Evolutionary conservation across 2,113 vertebrate species (phyloP), one percentile per base, ranked within the genome.

Genomic region (Zosterops pallidus): DNA sequence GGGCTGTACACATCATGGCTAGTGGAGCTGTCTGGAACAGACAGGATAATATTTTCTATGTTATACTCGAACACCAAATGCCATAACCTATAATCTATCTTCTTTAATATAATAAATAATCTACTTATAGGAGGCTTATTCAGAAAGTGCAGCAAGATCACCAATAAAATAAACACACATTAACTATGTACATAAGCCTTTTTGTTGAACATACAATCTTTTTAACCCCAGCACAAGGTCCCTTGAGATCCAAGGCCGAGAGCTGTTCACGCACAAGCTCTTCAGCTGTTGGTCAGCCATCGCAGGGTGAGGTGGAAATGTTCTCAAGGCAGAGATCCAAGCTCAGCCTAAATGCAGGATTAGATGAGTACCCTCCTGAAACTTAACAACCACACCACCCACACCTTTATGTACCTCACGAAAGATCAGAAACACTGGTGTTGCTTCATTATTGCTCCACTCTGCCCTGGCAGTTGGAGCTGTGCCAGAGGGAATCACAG

Each of bases 41-140:
- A 80, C 83, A 89, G 35, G 55, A 74, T 53, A 79, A 8, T 82
- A 81, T 83, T 95, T 84, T 69, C 80, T 83, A 71, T 49, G 76
- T 86, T 93, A 59, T 39, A 68, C 47, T 90, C 75, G 55, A 94
- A 93, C 69, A 93, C 0, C 2, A 86, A 44, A 67, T 93, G 79
- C 72, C 53, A 64, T 77, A 80, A 76, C 74, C 65, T 93, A 41
- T 75, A 69, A 78, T 10, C 50, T 56, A 74, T 93, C 50, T 94
- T 84, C 44, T 88, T 79, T 78, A 90, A 89, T 92, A 95, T 67
- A 89, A 92, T 94, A 95, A 95, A 94, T 95, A 87, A 87, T 80
- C 86, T 86, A 80, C 68, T 94, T 90, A 71, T 67, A 92, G 49
- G 64, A 95, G 88, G 64, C 93, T 94, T 90, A 84, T 13, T 89